These are phyloP conservation scores for Epistrophe grossulariae DNA, from an alignment of 2,888 invertebrate species.

Conservation along the genomic window DNA sequence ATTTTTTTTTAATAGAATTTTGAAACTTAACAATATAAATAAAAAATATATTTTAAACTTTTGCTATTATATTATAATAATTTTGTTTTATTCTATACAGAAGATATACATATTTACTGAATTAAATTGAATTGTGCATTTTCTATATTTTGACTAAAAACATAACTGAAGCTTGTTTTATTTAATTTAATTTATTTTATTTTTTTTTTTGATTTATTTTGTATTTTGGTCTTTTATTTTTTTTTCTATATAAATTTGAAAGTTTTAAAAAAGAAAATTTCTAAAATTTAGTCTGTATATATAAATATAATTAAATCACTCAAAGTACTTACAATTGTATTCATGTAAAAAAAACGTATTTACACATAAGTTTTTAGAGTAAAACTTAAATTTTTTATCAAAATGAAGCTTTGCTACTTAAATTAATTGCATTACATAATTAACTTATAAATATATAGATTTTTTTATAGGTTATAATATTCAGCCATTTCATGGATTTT, in stretches of 20 bases:
- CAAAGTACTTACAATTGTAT: slow-evolving; percentile 41
- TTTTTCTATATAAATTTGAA: slow-evolving; percentile 45
- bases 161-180: slow-evolving; percentile 45
- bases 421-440: slow-evolving; percentile 38
- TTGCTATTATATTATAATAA: not conserved
- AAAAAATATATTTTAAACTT: slow-evolving; percentile 19
- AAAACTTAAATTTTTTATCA: slow-evolving; percentile 13
- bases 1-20: slow-evolving; percentile 19
- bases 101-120: not conserved
- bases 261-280: slow-evolving; percentile 21
- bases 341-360: slow-evolving; percentile 48
- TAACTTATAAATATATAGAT: slow-evolving; percentile 25
- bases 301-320: slow-evolving; percentile 23
- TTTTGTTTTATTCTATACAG: slow-evolving; percentile 11
- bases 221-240: slow-evolving; percentile 65
- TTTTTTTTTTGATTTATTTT: slow-evolving; percentile 34
- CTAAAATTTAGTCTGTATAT: not conserved
- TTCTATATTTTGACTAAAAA: slow-evolving; percentile 21
- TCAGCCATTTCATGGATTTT: slow-evolving; percentile 70
- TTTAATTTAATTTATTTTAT: not conserved
- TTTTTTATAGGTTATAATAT: slow-evolving; percentile 44
- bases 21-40: slow-evolving; percentile 39
- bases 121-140: slow-evolving; percentile 58
- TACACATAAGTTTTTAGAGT: slow-evolving; percentile 45
- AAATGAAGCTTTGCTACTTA: slow-evolving; percentile 52